Conservation (phyloP, 2,113 vertebrate genomes). For the Cyprinodon brontotheroides region DNA sequence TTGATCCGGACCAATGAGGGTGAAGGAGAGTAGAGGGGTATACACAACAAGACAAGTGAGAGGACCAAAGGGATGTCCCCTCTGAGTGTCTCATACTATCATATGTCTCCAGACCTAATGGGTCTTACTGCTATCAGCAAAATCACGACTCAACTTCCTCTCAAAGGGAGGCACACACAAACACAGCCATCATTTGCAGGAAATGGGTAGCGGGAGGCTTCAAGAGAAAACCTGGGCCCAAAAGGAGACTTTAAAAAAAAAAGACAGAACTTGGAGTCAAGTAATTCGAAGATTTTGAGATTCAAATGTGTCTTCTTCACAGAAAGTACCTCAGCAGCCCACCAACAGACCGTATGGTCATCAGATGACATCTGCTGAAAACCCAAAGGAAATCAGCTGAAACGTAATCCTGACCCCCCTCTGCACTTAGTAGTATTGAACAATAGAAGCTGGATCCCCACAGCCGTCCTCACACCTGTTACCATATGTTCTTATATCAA, state of each 20-base stretch:
- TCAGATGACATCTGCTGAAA: slow-evolving; percentile 59
- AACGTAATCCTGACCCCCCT: slow-evolving; percentile 54
- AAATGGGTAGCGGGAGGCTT: slow-evolving; percentile 17
- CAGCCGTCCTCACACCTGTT: slow-evolving; percentile 71
- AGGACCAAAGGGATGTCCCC: slow-evolving; percentile 54
- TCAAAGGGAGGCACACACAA: slow-evolving; percentile 62
- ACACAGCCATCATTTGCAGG: slow-evolving; percentile 53
- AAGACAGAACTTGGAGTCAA: not conserved
- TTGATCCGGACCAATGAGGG: slow-evolving; percentile 27
- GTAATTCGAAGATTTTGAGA: not conserved
- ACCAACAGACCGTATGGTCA: slow-evolving; percentile 45
- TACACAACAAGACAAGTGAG: slow-evolving; percentile 43
- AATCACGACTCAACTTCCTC: slow-evolving; percentile 72
- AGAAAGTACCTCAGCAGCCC: slow-evolving; percentile 14
- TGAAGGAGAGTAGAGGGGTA: slow-evolving; percentile 35
- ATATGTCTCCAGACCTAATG: slow-evolving; percentile 71
- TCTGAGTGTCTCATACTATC: slow-evolving; percentile 64
- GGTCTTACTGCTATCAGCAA: slow-evolving; percentile 62
- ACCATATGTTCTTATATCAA: slow-evolving; percentile 42
- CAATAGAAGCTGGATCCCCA: slow-evolving; percentile 55
- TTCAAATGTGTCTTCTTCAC: slow-evolving; percentile 9
- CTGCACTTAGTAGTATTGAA: slow-evolving; percentile 40
- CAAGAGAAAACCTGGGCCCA: slow-evolving; percentile 16
- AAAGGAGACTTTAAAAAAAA: slow-evolving; percentile 4
- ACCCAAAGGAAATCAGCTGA: slow-evolving; percentile 63